Conservation (phyloP, 2,888 invertebrate species). For the Pherbina coryleti region DNA sequence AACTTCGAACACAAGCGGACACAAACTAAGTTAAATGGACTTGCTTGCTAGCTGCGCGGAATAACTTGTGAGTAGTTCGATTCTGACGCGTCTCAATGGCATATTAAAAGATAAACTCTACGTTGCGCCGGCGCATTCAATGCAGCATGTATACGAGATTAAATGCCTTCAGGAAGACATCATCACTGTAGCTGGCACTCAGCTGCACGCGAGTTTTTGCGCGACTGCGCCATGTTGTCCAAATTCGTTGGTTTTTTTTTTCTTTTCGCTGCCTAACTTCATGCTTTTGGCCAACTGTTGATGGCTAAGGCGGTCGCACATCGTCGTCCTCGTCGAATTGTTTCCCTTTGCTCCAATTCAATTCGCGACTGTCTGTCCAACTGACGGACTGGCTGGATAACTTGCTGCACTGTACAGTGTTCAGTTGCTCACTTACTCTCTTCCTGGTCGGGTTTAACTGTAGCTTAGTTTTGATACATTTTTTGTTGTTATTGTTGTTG, state of each 20-base stretch:
- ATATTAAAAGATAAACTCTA: slow-evolving; percentile 28
- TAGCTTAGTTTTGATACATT: neutral
- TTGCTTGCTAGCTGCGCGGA: neutral
- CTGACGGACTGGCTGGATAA: neutral
- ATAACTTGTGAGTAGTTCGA: neutral
- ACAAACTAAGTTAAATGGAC: slow-evolving; percentile 34
- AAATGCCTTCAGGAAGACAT: slow-evolving; percentile 19
- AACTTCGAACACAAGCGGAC: slow-evolving; percentile 32
- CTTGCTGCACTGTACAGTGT: no score
- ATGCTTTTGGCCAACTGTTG: slow-evolving; percentile 58
- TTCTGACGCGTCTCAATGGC: slow-evolving; percentile 38
- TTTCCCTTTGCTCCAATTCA: neutral
- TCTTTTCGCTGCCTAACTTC: slow-evolving; percentile 6
- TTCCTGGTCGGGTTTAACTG: neutral
- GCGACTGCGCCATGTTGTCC: slow-evolving; percentile 22
- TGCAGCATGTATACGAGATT: neutral
- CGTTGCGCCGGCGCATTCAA: neutral
- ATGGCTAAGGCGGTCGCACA: slow-evolving; percentile 64
- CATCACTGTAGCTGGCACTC: slow-evolving; percentile 6
- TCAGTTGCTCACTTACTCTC: neutral
- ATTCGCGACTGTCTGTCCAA: slow-evolving; percentile 3
- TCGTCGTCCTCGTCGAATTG: neutral
- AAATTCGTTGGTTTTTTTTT: slow-evolving; percentile 34
- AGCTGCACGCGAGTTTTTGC: slow-evolving; percentile 15
- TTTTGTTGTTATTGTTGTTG: slow-evolving; percentile 11